phyloP scores from a whole-genome alignment of 2,113 vertebrate species.

The Bubo blakistoni region DNA sequence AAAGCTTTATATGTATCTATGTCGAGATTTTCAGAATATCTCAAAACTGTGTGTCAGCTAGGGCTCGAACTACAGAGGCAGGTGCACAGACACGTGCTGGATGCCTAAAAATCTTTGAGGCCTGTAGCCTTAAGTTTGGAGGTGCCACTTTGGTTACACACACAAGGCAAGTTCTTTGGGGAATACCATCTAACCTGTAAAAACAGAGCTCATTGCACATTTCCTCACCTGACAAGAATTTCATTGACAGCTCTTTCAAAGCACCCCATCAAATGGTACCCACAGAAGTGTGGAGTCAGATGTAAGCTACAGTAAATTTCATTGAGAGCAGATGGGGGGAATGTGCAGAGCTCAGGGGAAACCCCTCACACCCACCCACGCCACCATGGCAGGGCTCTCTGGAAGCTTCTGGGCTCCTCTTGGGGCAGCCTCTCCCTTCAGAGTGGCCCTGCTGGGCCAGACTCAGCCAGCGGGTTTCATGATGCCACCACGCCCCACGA shows the following conservation, averaged over 20 bases:
- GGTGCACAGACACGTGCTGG: neutral
- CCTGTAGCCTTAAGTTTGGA: neutral
- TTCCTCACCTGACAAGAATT: neutral
- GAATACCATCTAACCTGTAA: neutral
- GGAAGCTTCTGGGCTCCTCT: neutral
- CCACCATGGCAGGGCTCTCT: neutral
- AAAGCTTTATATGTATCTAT: neutral
- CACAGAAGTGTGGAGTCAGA: neutral
- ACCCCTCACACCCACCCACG: fast-evolving
- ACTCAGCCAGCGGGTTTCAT: neutral
- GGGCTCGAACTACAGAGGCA: neutral
- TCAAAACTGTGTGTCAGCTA: neutral
- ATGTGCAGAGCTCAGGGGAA: neutral
- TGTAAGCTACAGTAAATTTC: neutral
- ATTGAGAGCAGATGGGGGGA: neutral
- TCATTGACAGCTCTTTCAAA: neutral
- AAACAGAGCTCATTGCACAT: neutral
- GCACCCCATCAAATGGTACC: neutral
- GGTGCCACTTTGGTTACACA: fast-evolving
- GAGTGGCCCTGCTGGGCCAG: fast-evolving
- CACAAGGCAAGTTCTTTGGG: fast-evolving
- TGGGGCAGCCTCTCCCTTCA: neutral
- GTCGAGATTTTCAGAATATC: neutral
- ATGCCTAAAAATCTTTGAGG: neutral
- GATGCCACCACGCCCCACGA: fast-evolving